Conservation (phyloP, 2,797 vertebrate genomes). For the Pseudocheirus occidentalis region DNA sequence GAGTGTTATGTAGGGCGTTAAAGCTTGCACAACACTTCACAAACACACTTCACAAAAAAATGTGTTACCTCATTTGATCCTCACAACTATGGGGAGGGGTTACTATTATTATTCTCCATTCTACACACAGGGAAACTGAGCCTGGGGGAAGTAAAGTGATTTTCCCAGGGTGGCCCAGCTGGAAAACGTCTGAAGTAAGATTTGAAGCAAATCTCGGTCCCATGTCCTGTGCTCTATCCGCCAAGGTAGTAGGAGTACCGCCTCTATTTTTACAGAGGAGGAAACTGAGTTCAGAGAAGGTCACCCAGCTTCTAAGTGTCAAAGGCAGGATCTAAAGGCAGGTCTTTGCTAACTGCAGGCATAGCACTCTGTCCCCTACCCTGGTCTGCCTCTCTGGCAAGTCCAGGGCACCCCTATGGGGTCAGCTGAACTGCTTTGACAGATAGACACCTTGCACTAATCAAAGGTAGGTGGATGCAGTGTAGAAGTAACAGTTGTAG, state of each 20-base stretch:
- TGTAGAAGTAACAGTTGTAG: not conserved
- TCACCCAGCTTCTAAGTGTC: not conserved
- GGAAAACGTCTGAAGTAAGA: not conserved
- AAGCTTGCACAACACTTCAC: not conserved
- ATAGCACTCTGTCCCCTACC: not conserved
- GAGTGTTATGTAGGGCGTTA: fast-evolving
- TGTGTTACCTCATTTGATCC: not conserved
- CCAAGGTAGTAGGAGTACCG: not conserved
- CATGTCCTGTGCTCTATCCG: not conserved
- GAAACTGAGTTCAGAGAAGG: not conserved
- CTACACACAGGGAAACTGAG: not conserved
- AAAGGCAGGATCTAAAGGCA: not conserved
- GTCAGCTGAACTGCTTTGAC: not conserved
- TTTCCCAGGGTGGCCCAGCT: not conserved
- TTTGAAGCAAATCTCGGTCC: not conserved
- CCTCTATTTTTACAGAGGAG: not conserved
- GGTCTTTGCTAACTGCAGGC: not conserved
- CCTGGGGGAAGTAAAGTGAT: not conserved
- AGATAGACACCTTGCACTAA: not conserved
- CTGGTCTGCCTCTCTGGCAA: not conserved
- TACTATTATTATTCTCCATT: not conserved
- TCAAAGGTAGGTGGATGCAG: not conserved
- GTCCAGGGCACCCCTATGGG: not conserved
- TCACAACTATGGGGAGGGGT: not conserved
- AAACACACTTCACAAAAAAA: not conserved